These are phyloP conservation scores for Acipenser oxyrinchus DNA, from an alignment of 2,797 vertebrate species.

Conservation along the genomic window DNA sequence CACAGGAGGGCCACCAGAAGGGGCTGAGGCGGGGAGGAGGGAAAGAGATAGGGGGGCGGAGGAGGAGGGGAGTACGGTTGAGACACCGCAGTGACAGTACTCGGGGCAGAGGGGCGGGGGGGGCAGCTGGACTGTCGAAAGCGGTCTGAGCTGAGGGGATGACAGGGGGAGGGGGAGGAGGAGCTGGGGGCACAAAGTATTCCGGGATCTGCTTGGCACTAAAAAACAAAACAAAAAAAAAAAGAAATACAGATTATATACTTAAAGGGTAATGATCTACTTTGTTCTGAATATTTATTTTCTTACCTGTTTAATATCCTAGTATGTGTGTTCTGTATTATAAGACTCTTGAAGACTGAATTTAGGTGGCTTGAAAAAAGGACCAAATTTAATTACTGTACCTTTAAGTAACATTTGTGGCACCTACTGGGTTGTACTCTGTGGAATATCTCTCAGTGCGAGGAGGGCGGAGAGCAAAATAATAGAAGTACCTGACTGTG, in stretches of 20 bases:
- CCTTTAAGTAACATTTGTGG: no score
- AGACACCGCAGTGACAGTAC: conserved; percentile 45
- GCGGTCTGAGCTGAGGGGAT: conserved; percentile 79
- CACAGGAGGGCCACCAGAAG: conserved; percentile 50
- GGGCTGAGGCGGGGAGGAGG: conserved; percentile 49
- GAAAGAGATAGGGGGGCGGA: conserved; percentile 48
- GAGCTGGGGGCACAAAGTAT: conserved; percentile 74
- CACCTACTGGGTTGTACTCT: no score
- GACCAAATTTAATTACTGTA: no score
- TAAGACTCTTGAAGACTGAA: no score
- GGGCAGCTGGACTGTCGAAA: conserved; percentile 64
- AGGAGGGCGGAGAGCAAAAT: no score
- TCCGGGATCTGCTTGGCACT: conserved; percentile 71
- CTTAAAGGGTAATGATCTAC: background rate
- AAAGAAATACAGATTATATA: background rate
- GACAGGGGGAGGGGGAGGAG: conserved; percentile 69
- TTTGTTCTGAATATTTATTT: no score
- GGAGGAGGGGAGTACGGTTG: conserved; percentile 55
- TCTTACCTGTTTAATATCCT: no score
- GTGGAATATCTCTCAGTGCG: no score
- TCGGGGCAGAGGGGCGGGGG: conserved; percentile 44
- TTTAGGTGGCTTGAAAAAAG: no score
- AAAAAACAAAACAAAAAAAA: conserved; percentile 16
- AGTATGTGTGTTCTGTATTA: no score
- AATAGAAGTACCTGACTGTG: no score